These are phyloP conservation scores for Colletes gigas DNA, from an alignment of 1,140 invertebrate genomes.

Conservation along the genomic window DNA sequence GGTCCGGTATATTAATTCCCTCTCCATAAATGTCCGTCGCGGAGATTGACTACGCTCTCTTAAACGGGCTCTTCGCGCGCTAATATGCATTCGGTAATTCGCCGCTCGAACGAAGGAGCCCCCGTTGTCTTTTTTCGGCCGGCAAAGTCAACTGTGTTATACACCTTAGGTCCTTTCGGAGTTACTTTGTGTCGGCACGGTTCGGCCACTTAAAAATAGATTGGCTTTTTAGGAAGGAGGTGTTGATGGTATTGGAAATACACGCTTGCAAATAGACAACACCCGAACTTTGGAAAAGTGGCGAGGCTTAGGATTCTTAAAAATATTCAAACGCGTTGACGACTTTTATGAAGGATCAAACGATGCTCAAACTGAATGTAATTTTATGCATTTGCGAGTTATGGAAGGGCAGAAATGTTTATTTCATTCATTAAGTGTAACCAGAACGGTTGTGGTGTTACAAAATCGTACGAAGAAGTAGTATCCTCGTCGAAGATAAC, in stretches of 20 bases:
- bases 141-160: conserved; percentile 27
- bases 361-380: too few species aligned
- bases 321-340: not conserved
- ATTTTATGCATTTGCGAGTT: too few species aligned
- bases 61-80: conserved; percentile 77
- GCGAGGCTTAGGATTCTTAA: not conserved
- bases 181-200: conserved; percentile 42
- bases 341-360: too few species aligned
- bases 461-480: too few species aligned
- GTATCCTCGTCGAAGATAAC: too few species aligned
- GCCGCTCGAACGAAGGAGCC: conserved; percentile 56
- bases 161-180: not conserved
- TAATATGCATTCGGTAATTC: conserved; percentile 79
- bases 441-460: too few species aligned
- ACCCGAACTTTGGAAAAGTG: not conserved
- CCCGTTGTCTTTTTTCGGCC: conserved; percentile 18
- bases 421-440: too few species aligned
- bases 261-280: not conserved
- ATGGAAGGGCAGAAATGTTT: too few species aligned
- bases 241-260: conserved; percentile 16
- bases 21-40: conserved; percentile 79
- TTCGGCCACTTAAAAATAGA: conserved; percentile 34
- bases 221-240: conserved; percentile 17
- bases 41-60: conserved; percentile 80
- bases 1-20: conserved; percentile 81